A percentile compares a stretch with the other conserved stretches of the same genome.
Evolutionary conservation across 2,888 invertebrate species (phyloP).

Genomic region (Tinea pellionella): DNA sequence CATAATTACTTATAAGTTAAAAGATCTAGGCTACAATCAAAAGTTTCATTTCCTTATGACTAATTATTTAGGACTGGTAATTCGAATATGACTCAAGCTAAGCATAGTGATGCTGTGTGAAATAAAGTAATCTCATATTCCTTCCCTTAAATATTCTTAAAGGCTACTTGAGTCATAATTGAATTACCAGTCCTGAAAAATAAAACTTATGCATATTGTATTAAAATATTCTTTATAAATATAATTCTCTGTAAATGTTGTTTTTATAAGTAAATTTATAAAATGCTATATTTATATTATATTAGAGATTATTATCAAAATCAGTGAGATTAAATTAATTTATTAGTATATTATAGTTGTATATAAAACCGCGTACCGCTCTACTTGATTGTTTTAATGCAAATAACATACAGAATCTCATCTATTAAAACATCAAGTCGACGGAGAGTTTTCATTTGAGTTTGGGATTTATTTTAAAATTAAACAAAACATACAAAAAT

Average conservation of each 20-base stretch:
- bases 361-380: constrained; percentile 27
- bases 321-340: constrained; percentile 67
- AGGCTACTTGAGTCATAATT: no score
- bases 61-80: no score
- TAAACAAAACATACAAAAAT: neutral
- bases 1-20: no score
- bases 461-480: neutral
- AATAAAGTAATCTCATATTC: no score
- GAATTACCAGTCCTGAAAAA: no score
- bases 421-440: neutral
- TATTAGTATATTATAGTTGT: constrained; percentile 39
- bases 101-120: no score
- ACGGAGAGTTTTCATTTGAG: neutral
- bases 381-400: constrained; percentile 16
- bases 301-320: constrained; percentile 38
- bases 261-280: constrained; percentile 17
- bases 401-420: neutral
- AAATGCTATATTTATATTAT: neutral
- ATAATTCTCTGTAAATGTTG: constrained; percentile 8
- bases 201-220: no score
- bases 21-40: no score
- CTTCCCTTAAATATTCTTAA: no score
- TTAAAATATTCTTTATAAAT: no score
- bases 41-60: no score
- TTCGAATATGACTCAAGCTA: no score